Evolutionary conservation across 2,888 invertebrate genomes (phyloP), one percentile per base, ranked within the genome.

Genomic region (Diaperis boleti): DNA sequence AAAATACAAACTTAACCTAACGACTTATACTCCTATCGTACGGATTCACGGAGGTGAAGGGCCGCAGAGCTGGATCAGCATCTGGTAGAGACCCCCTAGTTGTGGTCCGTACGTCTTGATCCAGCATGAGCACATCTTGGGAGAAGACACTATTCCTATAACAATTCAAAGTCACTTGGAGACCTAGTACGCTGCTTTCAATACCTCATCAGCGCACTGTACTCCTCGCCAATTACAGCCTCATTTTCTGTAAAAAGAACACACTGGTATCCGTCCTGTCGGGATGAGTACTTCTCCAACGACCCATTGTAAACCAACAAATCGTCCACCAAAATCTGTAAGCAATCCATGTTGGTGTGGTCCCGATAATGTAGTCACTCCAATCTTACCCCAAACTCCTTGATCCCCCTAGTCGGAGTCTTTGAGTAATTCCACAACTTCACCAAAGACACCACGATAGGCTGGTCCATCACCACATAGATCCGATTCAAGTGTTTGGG

Each of bases 381-480:
- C n/a, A 42, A 37, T 26, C 59, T 85, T 81, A 93, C 93, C 66
- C 89, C 91, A 80, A 93, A 91, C 81, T 94, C 93, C 78, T 91
- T 91, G 15, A 92, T 91, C 5, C 92, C 93, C 74, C 94, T 84
- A 3, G 82, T 83, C 0, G 90, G 86, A 0, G 91, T 91, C 82
- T 94, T 94, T 20, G 88, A 88, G 77, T 94, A 94, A 82, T 94
- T 94, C 92, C 92, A 94, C 67, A 94, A 82, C 76, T 90, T 89
- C 61, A 94, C 86, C 74, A 88, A 88, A 8, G 90, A 91, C 7
- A 94, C 84, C 10, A 87, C 86, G 1, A 90, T 86, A 1, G 92
- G 92, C 42, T 85, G 79, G 77, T 94, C 92, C 80, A 94, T 91
- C 45, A 93, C 90, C 67, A 94, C 85, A 79, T 90, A 94, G 57